A percentile compares a stretch with the other conserved stretches of the same genome.
Conservation (phyloP, 2,888 invertebrate species). For the Xestoiulus laeticollis region DNA sequence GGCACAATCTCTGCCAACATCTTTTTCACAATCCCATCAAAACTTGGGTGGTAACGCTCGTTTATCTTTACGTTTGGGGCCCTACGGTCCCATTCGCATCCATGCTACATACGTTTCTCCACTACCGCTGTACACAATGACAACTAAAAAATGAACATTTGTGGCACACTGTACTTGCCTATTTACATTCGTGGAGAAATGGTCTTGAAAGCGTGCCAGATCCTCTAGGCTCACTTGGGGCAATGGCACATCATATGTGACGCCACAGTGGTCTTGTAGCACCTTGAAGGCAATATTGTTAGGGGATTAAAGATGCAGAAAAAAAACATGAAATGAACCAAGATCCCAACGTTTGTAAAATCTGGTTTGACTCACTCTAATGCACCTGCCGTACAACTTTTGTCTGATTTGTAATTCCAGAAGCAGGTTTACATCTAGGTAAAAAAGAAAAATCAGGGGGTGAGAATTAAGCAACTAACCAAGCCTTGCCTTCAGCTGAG, state of each 20-base stretch:
- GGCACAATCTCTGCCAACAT: no score
- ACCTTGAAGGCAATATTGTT: constrained; percentile 62
- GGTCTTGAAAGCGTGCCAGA: background rate
- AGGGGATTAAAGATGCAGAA: background rate
- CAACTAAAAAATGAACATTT: no score
- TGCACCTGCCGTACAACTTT: background rate
- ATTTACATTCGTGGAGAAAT: background rate
- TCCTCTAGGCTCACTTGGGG: constrained; percentile 62
- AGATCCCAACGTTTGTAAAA: background rate
- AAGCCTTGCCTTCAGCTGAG: constrained; percentile 18
- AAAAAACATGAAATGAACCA: background rate
- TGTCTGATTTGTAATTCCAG: constrained; percentile 78
- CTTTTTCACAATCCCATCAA: no score
- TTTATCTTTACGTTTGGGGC: no score
- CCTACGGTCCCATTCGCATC: no score
- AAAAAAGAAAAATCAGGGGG: background rate
- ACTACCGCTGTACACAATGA: no score
- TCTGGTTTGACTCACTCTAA: constrained; percentile 52
- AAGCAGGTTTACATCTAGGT: constrained; percentile 82
- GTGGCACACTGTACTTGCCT: background rate
- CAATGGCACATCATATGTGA: constrained; percentile 74
- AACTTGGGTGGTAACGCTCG: no score
- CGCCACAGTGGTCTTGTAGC: constrained; percentile 76
- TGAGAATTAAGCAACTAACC: constrained; percentile 38
- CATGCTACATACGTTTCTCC: no score